Conservation (phyloP, 2,113 vertebrate species). For the Lepus timidus region DNA sequence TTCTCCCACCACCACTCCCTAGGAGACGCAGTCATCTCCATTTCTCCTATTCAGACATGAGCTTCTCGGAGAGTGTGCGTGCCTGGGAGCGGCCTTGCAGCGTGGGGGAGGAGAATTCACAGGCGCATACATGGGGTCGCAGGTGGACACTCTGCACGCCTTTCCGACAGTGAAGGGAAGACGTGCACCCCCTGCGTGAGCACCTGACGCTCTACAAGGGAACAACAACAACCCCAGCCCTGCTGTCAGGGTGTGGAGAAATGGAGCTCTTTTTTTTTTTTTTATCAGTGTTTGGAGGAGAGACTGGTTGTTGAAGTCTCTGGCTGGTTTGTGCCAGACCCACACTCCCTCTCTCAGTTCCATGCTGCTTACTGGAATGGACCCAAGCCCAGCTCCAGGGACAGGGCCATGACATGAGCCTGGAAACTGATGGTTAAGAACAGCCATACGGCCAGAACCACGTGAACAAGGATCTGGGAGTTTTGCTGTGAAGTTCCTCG, state of each 20-base stretch:
- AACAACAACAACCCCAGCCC: neutral
- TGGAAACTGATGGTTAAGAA: neutral
- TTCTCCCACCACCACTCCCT: neutral
- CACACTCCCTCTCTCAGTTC: neutral
- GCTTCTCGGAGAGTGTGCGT: neutral
- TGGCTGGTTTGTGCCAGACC: neutral
- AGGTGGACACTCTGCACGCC: fast-evolving
- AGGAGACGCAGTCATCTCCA: neutral
- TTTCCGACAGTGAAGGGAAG: neutral
- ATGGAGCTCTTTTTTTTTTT: neutral
- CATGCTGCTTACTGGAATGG: neutral
- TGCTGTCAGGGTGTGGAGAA: no score
- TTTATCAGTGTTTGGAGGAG: neutral
- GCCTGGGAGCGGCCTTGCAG: neutral
- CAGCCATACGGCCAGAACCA: neutral
- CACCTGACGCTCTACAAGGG: no score
- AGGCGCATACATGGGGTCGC: fast-evolving
- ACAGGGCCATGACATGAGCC: neutral
- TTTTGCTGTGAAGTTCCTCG: neutral
- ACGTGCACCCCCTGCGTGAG: no score
- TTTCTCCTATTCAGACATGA: neutral
- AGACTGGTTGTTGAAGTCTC: fast-evolving
- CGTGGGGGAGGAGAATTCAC: neutral
- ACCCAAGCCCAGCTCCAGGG: neutral
- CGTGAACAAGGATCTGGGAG: neutral